Percentiles rank a stretch among this genome's conserved stretches.
These are phyloP conservation scores for Adineta ricciae DNA, from an alignment of 2,888 invertebrate genomes.

Conservation along the genomic window DNA sequence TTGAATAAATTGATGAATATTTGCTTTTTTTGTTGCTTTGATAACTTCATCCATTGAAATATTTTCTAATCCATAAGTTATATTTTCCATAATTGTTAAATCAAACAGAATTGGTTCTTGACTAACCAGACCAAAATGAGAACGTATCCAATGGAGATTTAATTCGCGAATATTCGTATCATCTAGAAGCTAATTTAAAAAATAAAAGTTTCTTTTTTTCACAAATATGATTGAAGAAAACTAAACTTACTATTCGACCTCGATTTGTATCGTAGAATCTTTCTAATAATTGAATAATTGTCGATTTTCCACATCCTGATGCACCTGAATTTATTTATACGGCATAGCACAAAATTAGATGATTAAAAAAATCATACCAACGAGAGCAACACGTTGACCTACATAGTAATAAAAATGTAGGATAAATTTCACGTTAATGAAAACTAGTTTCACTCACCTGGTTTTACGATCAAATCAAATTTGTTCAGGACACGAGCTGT, in stretches of 20 bases:
- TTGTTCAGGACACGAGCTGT: too few relatives aligned
- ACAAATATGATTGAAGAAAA: slow-evolving; percentile 48
- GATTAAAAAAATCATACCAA: slow-evolving; percentile 6
- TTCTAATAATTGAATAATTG: slow-evolving; percentile 17
- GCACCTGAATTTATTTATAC: slow-evolving; percentile 10
- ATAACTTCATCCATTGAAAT: background rate
- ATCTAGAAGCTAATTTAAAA: too few relatives aligned
- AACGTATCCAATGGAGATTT: slow-evolving; percentile 61
- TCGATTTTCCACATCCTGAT: slow-evolving; percentile 30
- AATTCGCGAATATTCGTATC: slow-evolving; percentile 57
- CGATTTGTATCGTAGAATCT: slow-evolving; percentile 27
- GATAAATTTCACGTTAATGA: too few relatives aligned
- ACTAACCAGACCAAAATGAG: slow-evolving; percentile 75
- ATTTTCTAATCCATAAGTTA: slow-evolving; percentile 44
- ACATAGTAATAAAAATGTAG: too few relatives aligned
- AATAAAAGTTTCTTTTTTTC: background rate
- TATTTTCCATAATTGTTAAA: slow-evolving; percentile 75
- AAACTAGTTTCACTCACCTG: too few relatives aligned
- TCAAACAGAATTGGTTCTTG: slow-evolving; percentile 85
- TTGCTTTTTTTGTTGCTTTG: background rate
- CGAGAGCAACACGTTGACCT: too few relatives aligned
- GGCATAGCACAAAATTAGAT: too few relatives aligned
- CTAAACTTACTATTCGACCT: slow-evolving; percentile 27
- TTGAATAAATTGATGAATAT: slow-evolving; percentile 20
- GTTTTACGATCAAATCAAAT: too few relatives aligned